Base-by-base conservation (phyloP, 2,888 invertebrate species). In the Uloborus plumipes region DNA sequence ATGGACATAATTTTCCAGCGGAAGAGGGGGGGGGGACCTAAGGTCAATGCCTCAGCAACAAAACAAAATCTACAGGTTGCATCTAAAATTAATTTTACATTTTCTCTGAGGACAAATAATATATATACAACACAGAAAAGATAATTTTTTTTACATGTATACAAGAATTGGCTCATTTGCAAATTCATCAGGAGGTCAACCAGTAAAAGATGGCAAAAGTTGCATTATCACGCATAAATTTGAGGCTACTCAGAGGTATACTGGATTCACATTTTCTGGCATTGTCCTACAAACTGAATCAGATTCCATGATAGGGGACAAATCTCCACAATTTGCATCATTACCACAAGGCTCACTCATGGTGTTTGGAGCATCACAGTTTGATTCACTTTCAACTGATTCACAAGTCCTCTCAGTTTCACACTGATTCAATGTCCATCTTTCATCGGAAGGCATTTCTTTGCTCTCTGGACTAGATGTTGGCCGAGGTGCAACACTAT, bases 341-440 rank as follows among this genome's bases (percentile, higher is more conserved):
- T 9, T 62, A 11, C 13, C 31, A 14, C 26, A 9, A 39, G 62
- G 26, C 26, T 4, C 20, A 20, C 64, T 39, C 20, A 16, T 31
- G 64, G 64, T 70, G 64, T 80, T 74, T 50, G 49, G 69, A 20
- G 64, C 80, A 80, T 80, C 80, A 72, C 80, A 80, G 74, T 74
- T 70, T 64, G 74, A 58, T 74, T 53, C 62, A 53, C 47, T 69
- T 26, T 49, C 51, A 49, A 26, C 51, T 50, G 20, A 72, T 22
- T 65, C 74, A 80, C 80, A 80, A 70, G 80, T 80, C 74, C 74
- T 69, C 55, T 64, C 39, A 31, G 39, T 62, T 66, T 49, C 64
- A 47, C 59, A 31, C 47, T 67, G 62, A 18, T 72, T 47, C 20
- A 62, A 55, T 65, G 61, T 39, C 65, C 70, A 53, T 26, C 53